Conservation (phyloP, 2,888 invertebrate genomes). For the Dolichomitus sp. region DNA sequence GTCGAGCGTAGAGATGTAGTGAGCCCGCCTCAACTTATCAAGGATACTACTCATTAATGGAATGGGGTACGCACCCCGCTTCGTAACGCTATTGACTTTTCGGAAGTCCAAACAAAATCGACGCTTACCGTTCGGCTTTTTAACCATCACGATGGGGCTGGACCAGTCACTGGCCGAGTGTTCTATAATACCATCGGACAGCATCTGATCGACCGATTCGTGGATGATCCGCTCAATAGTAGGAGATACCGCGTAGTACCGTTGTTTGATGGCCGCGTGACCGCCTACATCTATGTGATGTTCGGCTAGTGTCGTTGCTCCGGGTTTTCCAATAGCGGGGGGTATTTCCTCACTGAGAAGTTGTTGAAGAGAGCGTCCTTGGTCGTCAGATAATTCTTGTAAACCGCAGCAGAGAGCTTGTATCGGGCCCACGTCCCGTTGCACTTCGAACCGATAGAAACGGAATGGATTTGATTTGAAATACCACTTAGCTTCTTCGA, state of each 20-base stretch:
- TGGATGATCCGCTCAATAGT: constrained; percentile 19
- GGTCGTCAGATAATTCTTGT: background rate
- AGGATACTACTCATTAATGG: constrained; percentile 72
- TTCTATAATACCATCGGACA: constrained; percentile 23
- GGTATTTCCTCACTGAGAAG: background rate
- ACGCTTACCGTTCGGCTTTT: background rate
- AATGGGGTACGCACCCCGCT: constrained; percentile 64
- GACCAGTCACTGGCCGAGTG: constrained; percentile 18
- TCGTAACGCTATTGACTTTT: constrained; percentile 72
- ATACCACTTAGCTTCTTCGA: constrained; percentile 20
- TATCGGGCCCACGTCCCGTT: background rate
- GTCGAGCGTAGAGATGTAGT: constrained; percentile 69
- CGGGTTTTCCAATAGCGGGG: background rate
- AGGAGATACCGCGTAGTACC: constrained; percentile 17
- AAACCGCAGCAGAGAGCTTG: background rate
- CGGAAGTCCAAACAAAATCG: constrained; percentile 33
- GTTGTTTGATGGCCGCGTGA: constrained; percentile 27
- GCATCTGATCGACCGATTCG: constrained; percentile 20
- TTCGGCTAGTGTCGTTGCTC: background rate
- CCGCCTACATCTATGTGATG: background rate
- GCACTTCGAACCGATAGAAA: background rate
- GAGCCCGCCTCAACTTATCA: constrained; percentile 69
- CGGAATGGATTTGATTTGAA: background rate
- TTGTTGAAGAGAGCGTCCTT: background rate
- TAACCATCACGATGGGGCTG: constrained; percentile 31